Base-by-base conservation (phyloP, 1,140 invertebrate genomes). In the Hesperophylax magnus region DNA sequence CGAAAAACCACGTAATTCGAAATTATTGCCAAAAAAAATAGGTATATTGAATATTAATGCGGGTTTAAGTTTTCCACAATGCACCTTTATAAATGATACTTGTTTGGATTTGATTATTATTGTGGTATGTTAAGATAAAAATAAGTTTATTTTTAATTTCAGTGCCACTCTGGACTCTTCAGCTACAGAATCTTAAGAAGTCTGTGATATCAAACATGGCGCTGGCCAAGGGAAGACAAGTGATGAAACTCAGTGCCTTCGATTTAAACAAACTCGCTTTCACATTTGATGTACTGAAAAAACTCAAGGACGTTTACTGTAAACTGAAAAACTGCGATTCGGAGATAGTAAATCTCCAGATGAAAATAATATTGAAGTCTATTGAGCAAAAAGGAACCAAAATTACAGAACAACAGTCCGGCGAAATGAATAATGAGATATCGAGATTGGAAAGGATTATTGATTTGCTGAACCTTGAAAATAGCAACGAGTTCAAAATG, bases 391-490 rank as follows among this genome's bases (percentile, higher is more conserved):
- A 85, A 54, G 65, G 82, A 65, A 53, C 85, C 15, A 89, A 88
- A 82, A 85, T 89, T 39, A 88, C 86, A 67, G 75, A 87, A 78
- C 88, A 89, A 65, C 86, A 87, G 58, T 86, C 87, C 79, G 72
- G 83, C 52, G 87, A 88, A 65, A 85, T 89, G 15, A 69, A 79
- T 18, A 85, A 85, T 61, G 88, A 90, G 82, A 83, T 89, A 18
- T 86, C 85, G 58, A 86, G 88, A 14, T 53, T 87, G 61, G 84
- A 86, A 72, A 81, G 84, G 17, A 27, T 79, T 18, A 53, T 78
- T 22, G 53, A 80, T 52, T 15, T 61, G 14, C 39, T 77, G 31
- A 56, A 63, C 15, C 24, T 69, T 3, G 53, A 34, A 77, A 56
- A 27, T 53, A 67, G 7, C 3, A 6, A 54, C 24, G 7, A 27